A percentile compares a stretch with the other conserved stretches of the same genome.
These are phyloP conservation scores for Coenobita brevimanus DNA, from an alignment of 1,140 invertebrate genomes.

Conservation along the genomic window DNA sequence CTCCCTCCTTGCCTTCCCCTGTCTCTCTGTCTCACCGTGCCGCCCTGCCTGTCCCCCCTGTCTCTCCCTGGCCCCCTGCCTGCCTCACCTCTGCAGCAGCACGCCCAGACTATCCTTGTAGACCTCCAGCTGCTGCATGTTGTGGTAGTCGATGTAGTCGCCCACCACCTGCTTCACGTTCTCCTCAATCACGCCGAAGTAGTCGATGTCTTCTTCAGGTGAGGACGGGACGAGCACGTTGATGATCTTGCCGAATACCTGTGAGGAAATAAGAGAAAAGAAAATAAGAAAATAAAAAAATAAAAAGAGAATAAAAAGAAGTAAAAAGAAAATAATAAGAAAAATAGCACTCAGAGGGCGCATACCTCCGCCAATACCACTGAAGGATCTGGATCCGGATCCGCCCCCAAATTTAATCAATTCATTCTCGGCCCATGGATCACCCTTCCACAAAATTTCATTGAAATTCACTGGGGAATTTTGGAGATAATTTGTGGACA, in stretches of 20 bases:
- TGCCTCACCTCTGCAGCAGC: slow-evolving; percentile 18
- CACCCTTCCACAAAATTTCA: no score
- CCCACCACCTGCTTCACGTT: slow-evolving; percentile 53
- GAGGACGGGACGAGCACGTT: background rate
- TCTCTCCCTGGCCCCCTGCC: background rate
- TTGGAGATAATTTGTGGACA: no score
- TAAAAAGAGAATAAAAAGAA: background rate
- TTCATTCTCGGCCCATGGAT: no score
- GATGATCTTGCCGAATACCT: background rate
- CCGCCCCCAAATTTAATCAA: no score
- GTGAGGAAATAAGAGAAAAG: background rate
- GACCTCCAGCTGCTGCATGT: slow-evolving; percentile 59
- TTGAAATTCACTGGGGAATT: no score
- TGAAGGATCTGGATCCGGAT: no score
- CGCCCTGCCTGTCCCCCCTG: background rate
- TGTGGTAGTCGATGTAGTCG: slow-evolving; percentile 57
- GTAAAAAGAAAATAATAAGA: background rate
- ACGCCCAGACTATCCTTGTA: slow-evolving; percentile 49
- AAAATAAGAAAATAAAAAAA: background rate
- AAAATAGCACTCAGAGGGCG: background rate
- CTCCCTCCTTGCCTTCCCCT: background rate
- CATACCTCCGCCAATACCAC: no score
- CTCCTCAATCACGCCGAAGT: slow-evolving; percentile 49
- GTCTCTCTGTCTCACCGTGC: background rate
- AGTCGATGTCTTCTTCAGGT: slow-evolving; percentile 44